Evolutionary conservation across 2,113 vertebrate species (phyloP).

Genomic region (Plotosus lineatus): DNA sequence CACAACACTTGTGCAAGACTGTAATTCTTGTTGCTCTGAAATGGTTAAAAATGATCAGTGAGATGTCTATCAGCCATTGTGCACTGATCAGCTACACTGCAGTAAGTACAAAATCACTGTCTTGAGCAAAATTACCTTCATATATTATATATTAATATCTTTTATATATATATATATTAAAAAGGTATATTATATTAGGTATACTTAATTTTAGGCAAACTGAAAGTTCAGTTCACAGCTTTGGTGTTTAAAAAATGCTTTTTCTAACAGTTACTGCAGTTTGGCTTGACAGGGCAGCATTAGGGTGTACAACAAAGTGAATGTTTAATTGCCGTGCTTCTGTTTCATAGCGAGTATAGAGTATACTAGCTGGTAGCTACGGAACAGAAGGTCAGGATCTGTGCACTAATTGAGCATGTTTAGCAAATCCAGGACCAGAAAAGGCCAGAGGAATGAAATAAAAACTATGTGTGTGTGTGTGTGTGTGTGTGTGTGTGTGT

Average conservation of each 20-base stretch:
- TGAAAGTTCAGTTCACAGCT: no score
- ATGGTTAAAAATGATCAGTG: neutral
- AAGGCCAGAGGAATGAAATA: neutral
- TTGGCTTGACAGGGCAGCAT: no score
- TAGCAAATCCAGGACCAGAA: constrained; percentile 8
- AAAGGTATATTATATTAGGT: no score
- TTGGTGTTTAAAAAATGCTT: no score
- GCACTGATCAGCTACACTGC: no score
- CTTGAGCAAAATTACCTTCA: no score
- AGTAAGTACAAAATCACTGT: no score
- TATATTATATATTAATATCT: no score
- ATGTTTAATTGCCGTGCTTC: neutral
- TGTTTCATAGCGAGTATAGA: neutral
- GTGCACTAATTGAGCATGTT: neutral
- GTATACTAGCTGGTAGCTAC: neutral
- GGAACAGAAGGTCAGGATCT: neutral
- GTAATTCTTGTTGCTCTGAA: neutral
- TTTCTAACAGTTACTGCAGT: no score
- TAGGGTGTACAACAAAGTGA: no score
- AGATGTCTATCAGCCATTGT: neutral
- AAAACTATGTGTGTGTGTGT: neutral
- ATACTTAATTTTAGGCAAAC: no score
- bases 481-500: constrained; percentile 46
- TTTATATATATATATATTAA: no score
- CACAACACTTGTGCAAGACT: constrained; percentile 1